Evolutionary conservation across 2,888 invertebrate genomes (phyloP).

Genomic region (Brenthis ino): DNA sequence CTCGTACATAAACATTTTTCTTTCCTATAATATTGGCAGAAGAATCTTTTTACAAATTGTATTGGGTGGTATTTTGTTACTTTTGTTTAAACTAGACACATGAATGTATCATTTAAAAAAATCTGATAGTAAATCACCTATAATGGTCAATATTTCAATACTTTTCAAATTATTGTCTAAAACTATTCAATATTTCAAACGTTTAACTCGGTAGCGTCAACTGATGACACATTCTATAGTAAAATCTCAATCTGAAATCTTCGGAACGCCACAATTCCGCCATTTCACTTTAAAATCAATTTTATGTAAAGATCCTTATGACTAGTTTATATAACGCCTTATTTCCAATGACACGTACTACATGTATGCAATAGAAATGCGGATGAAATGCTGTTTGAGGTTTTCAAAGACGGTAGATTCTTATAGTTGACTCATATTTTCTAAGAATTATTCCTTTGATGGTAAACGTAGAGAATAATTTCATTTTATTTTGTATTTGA

Average conservation of each 20-base stretch:
- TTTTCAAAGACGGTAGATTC: neutral
- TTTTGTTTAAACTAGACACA: too few species aligned
- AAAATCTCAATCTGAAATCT: slow-evolving; percentile 37
- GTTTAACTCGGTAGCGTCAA: slow-evolving; percentile 22
- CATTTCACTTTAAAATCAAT: slow-evolving; percentile 28
- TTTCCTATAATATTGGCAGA: too few species aligned
- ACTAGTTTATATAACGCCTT: slow-evolving; percentile 19
- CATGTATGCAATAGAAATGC: slow-evolving; percentile 32
- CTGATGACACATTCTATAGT: slow-evolving; percentile 31
- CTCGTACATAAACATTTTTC: too few species aligned
- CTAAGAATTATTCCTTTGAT: too few species aligned
- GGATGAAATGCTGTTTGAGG: neutral
- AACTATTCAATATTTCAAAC: neutral
- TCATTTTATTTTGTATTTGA: too few species aligned
- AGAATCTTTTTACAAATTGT: too few species aligned
- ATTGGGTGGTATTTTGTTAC: too few species aligned
- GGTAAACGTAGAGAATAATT: too few species aligned
- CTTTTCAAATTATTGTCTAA: slow-evolving; percentile 12
- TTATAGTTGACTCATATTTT: neutral
- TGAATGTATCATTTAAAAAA: neutral
- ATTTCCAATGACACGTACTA: slow-evolving; percentile 20
- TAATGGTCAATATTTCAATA: neutral
- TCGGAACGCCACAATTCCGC: slow-evolving; percentile 22
- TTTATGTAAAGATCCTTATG: slow-evolving; percentile 25
- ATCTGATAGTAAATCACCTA: neutral